Evolutionary conservation across 2,888 invertebrate species (phyloP).

Genomic region (Drosophila robusta): DNA sequence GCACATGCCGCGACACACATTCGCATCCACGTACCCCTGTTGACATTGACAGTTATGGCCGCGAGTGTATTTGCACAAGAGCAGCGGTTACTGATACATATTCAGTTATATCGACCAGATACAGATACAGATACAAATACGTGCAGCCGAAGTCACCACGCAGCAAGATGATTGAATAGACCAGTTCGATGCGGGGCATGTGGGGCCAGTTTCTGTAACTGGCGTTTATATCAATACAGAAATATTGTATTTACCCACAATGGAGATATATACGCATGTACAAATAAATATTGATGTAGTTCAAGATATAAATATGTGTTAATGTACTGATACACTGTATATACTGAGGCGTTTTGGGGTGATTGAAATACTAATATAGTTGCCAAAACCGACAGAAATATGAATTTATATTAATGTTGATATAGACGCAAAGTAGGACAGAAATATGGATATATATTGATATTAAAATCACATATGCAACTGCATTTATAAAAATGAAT

Average conservation of each 20-base stretch:
- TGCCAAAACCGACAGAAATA: too few species aligned
- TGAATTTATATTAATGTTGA: too few species aligned
- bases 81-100: constrained; percentile 15
- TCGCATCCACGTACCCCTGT: constrained; percentile 39
- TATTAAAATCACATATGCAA: too few species aligned
- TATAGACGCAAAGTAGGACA: too few species aligned
- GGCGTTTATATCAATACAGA: background rate
- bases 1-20: constrained; percentile 33
- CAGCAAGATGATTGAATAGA: constrained; percentile 3
- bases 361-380: too few species aligned
- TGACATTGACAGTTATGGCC: constrained; percentile 79
- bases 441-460: too few species aligned
- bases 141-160: constrained; percentile 37
- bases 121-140: background rate
- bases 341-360: too few species aligned
- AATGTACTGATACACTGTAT: background rate
- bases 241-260: too few species aligned
- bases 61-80: constrained; percentile 64
- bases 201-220: background rate
- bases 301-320: background rate
- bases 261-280: background rate
- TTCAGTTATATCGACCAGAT: constrained; percentile 12
- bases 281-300: background rate
- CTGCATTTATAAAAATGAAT: background rate
- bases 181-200: background rate